Base-by-base conservation (phyloP, 1,140 invertebrate genomes). In the Bombus superbus region DNA sequence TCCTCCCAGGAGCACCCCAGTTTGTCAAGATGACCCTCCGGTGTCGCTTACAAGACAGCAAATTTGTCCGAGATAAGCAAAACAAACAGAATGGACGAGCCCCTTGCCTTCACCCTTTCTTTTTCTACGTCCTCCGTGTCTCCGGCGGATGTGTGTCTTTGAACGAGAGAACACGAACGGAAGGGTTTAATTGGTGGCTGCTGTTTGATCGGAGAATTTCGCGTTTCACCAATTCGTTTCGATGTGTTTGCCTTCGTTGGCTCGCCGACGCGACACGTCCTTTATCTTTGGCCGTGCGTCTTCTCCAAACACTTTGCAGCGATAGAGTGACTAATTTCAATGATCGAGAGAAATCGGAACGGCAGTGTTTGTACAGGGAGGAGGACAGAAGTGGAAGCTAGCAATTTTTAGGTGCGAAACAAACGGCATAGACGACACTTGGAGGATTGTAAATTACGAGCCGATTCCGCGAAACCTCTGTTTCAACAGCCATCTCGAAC, bases 61-160 rank as follows among this genome's bases (percentile, higher is more conserved):
- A 94, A 95, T 95, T 95, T 94, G 94, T 95, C 93, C 91, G 90
- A 93, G 94, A 94, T 94, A 94, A 95, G 94, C 92, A 94, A 94
- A 94, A 95, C 94, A 94, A 94, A 92, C 93, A 92, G 89, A 85
- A 88, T 87, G 88, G 68, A 72, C 66, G 32, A 73, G 11, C 15
- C 57, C 25, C 22, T 28, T 40, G 25, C 11, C 10, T 4, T 40
- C 28, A 5, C 25, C 25, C 18, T 10, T 47, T 32, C 35, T 38
- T 40, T 32, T 42, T 11, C 47, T 57, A 25, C 13, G 22, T 38
- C 28, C 22, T 59, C 15, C 28, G 57, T 64, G 28, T n/a, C 57
- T 77, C 35, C 38, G 28, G 0, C 35, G 9, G 18, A 68, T 38
- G 32, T 32, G 32, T 32, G 59, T 59, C 69, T 83, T 62, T 68